These are phyloP conservation scores for Lepidocyrtoides sp. DNA, from an alignment of 2,888 invertebrate species.

Conservation along the genomic window DNA sequence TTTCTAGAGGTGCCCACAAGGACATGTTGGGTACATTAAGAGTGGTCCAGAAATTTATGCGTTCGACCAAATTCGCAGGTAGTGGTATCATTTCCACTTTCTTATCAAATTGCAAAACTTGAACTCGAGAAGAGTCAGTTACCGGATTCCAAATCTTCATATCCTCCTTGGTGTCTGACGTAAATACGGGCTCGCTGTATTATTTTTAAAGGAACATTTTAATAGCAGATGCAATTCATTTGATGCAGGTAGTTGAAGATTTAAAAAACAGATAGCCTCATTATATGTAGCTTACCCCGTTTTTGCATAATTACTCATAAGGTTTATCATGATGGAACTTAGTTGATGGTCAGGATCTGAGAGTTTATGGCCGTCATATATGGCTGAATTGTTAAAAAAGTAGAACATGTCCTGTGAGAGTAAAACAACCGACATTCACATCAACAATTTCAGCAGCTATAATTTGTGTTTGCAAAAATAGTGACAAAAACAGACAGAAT, in stretches of 20 bases:
- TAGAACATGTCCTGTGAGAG: slow-evolving; percentile 73
- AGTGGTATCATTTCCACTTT: slow-evolving; percentile 80
- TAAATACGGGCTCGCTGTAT: slow-evolving; percentile 80
- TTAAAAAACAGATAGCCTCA: too few relatives aligned
- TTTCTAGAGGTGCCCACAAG: not conserved
- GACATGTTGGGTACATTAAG: slow-evolving; percentile 65
- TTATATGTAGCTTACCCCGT: slow-evolving; percentile 71
- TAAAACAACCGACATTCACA: not conserved
- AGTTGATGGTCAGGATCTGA: slow-evolving; percentile 82
- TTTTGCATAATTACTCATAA: slow-evolving; percentile 82
- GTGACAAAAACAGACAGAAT: too few relatives aligned
- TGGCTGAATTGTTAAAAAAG: slow-evolving; percentile 60
- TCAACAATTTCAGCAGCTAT: too few relatives aligned
- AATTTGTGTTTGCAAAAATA: too few relatives aligned
- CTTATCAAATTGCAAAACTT: slow-evolving; percentile 79
- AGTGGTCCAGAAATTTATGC: slow-evolving; percentile 79
- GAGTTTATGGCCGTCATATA: slow-evolving; percentile 75
- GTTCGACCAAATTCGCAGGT: slow-evolving; percentile 27
- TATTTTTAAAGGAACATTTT: too few relatives aligned
- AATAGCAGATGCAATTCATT: too few relatives aligned
- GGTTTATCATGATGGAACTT: slow-evolving; percentile 82
- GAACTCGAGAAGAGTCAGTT: slow-evolving; percentile 59
- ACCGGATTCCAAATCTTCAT: slow-evolving; percentile 80
- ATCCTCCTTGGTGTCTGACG: slow-evolving; percentile 55
- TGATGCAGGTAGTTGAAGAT: too few relatives aligned